Base-by-base conservation (phyloP, 2,888 invertebrate species). In the Trachelus iudaicus region DNA sequence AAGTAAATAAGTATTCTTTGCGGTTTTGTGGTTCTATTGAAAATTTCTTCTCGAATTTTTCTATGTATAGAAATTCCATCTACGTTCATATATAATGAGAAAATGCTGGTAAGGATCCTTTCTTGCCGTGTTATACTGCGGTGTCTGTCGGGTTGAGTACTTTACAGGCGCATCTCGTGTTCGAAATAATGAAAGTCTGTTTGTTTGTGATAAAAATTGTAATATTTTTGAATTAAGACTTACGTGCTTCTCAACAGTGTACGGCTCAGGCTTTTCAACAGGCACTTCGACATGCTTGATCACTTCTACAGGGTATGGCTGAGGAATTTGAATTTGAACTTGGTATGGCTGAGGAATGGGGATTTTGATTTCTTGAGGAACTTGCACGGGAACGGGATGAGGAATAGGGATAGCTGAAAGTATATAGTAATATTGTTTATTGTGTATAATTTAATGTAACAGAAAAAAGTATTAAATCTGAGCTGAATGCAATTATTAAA, bases 281-380 rank as follows among this genome's bases (percentile, higher is more conserved):
- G 94, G 94, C 3, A 94, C 92, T 77, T 94, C 93, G 0, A 94
- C 91, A 34, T 93, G 93, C 81, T 92, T 93, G 69, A 93, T 88
- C 0, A 94, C 92, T 75, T 94, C 94, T 0, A 91, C 90, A 4
- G 91, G 89, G 79, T 90, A 90, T 1, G 91, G 91, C 68, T 91
- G 89, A 15, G 91, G 91, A 77, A 91, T 89, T 80, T 90, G 88
- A 4, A 94, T 92, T 86, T 92, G 92, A 23, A 94, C 94, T 34
- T 93, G 93, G 89, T 94, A 94, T 31, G 94, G 94, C 80, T 94
- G 94, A 0, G 94, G 94, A 13, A 94, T 92, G 31, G 93, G 93
- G 56, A 94, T 92, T 82, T 91, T 91, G 33, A 94, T 93, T 76
- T 92, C 92, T 79, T 94, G 93, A 0, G 93, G 93, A 9, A 93